Percentiles rank a stretch among this genome's conserved stretches.
These are phyloP conservation scores for Melanostigma gelatinosum DNA, from an alignment of 2,113 vertebrate genomes.

Conservation along the genomic window DNA sequence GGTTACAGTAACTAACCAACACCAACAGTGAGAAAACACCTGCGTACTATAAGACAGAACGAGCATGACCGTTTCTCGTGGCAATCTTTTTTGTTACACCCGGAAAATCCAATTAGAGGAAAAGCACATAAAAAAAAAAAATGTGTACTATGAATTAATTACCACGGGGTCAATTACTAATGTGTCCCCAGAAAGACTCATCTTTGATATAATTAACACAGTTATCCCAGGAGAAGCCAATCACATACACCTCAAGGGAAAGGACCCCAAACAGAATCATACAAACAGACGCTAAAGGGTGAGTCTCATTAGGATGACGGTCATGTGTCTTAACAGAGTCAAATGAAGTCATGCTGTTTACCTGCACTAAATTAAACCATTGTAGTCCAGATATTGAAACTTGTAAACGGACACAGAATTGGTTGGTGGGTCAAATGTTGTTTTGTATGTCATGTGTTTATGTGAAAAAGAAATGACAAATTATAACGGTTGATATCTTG, in stretches of 20 bases:
- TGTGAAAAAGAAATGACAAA: background rate
- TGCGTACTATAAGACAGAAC: background rate
- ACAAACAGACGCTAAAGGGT: background rate
- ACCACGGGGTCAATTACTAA: constrained; percentile 12
- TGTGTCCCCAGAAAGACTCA: background rate
- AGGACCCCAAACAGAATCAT: background rate
- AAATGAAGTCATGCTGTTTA: background rate
- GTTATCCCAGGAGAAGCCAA: background rate
- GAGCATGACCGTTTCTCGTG: constrained; percentile 11
- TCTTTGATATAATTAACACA: constrained; percentile 23
- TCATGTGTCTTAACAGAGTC: background rate
- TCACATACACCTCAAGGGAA: background rate
- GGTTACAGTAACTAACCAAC: background rate
- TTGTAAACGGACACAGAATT: background rate
- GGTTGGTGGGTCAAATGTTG: background rate
- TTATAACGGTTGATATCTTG: too few relatives aligned
- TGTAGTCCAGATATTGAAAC: background rate
- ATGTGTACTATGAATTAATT: constrained; percentile 12
- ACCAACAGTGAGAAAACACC: background rate
- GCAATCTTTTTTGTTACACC: constrained; percentile 3
- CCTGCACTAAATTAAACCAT: background rate
- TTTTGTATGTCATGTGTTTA: background rate
- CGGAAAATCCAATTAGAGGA: constrained; percentile 17
- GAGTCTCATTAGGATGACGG: background rate
- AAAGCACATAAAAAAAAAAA: background rate